These are phyloP conservation scores for Euschistus heros DNA, from an alignment of 1,140 invertebrate genomes.

Conservation along the genomic window DNA sequence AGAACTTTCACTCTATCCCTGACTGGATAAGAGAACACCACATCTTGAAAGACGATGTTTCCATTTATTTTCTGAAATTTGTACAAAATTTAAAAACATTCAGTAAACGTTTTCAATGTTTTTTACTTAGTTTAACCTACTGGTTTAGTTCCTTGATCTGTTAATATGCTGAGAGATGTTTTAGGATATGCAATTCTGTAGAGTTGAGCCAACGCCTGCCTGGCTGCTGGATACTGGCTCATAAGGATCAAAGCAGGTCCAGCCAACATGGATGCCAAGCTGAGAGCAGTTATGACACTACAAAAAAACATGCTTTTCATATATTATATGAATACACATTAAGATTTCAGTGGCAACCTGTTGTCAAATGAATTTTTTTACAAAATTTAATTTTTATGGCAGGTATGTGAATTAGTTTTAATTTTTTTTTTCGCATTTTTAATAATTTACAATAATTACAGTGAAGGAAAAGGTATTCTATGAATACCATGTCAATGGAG, in stretches of 20 bases:
- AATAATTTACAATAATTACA: too few relatives aligned
- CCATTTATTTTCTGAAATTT: constrained; percentile 37
- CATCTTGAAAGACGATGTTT: constrained; percentile 65
- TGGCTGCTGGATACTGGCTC: constrained; percentile 50
- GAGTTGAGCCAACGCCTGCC: constrained; percentile 42
- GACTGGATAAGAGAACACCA: constrained; percentile 77
- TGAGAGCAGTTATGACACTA: constrained; percentile 39
- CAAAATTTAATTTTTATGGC: too few relatives aligned
- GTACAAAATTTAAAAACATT: too few relatives aligned
- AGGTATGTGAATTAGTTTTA: too few relatives aligned
- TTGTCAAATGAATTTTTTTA: too few relatives aligned
- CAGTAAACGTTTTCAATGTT: too few relatives aligned
- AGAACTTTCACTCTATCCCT: constrained; percentile 67
- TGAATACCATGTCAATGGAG: too few relatives aligned
- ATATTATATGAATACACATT: too few relatives aligned
- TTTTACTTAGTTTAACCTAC: constrained; percentile 7
- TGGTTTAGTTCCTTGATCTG: constrained; percentile 34
- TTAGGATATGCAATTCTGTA: constrained; percentile 41
- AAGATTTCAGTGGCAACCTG: too few relatives aligned
- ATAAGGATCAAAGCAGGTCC: constrained; percentile 42
- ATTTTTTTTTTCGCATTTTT: too few relatives aligned
- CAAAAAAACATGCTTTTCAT: too few relatives aligned
- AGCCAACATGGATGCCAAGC: constrained; percentile 37
- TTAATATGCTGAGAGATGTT: constrained; percentile 40
- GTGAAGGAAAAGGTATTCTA: too few relatives aligned